Percentiles rank a stretch among this genome's conserved stretches.
Evolutionary conservation across 1,140 invertebrate species (phyloP).

Genomic region (Mercenaria mercenaria): DNA sequence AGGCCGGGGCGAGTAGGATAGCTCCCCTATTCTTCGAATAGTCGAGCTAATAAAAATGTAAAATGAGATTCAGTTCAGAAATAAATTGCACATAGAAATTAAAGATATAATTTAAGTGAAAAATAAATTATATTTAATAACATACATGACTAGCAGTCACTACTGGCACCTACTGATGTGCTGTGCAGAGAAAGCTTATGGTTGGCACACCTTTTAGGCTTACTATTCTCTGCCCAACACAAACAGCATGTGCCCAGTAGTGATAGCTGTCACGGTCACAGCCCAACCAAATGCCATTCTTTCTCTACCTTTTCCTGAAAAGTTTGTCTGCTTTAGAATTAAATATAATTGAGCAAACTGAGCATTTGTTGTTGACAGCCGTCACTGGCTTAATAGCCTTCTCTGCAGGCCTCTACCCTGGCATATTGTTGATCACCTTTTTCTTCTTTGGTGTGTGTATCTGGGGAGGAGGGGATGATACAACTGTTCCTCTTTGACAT

Average conservation of each 20-base stretch:
- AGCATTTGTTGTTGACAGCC: not conserved
- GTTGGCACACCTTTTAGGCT: constrained; percentile 2
- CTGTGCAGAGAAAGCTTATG: constrained; percentile 5
- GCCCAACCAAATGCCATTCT: not conserved
- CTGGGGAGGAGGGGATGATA: not conserved
- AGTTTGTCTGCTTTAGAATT: not conserved
- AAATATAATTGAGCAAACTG: not conserved
- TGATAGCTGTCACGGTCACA: not conserved
- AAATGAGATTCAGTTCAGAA: too few relatives aligned
- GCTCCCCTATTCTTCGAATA: too few relatives aligned
- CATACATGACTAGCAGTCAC: not conserved
- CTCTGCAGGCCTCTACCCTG: not conserved
- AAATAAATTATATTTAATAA: too few relatives aligned
- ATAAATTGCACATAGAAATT: too few relatives aligned
- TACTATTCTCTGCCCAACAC: not conserved
- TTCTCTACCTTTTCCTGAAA: not conserved
- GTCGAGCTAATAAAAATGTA: too few relatives aligned
- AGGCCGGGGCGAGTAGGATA: too few relatives aligned
- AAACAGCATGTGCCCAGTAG: not conserved
- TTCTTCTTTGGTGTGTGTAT: not conserved
- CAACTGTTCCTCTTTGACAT: not conserved
- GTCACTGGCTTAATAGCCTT: not conserved
- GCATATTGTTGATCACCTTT: not conserved
- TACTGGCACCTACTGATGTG: constrained; percentile 1
- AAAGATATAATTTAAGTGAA: too few relatives aligned